These are phyloP conservation scores for Atta cephalotes DNA, from an alignment of 1,140 invertebrate species.

Conservation along the genomic window DNA sequence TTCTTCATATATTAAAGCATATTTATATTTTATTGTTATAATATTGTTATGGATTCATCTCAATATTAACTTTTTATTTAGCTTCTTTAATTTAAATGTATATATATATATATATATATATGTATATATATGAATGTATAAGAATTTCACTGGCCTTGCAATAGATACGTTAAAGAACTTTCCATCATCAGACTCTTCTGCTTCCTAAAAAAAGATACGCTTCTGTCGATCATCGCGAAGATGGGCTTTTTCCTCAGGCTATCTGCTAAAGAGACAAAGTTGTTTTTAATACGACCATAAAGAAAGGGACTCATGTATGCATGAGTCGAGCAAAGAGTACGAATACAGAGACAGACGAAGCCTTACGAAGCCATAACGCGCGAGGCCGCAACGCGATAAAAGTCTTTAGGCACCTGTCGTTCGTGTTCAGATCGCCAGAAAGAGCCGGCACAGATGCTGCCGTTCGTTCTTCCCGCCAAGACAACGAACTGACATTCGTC, in stretches of 20 bases:
- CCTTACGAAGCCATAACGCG: slow-evolving; percentile 60
- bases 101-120: no score
- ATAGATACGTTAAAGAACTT: background rate
- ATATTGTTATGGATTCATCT: background rate
- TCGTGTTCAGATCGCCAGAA: slow-evolving; percentile 50
- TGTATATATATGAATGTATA: background rate
- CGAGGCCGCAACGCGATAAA: slow-evolving; percentile 53
- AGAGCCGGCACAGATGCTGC: slow-evolving; percentile 61
- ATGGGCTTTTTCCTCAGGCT: background rate
- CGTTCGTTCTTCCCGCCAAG: slow-evolving; percentile 51
- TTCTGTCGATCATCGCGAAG: slow-evolving; percentile 1
- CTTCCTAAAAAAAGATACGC: background rate
- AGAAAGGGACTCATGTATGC: slow-evolving; percentile 24
- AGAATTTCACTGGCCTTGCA: background rate
- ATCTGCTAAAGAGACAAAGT: slow-evolving; percentile 40
- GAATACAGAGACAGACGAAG: slow-evolving; percentile 49
- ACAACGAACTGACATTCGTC: slow-evolving; percentile 55
- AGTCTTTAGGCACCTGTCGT: slow-evolving; percentile 66
- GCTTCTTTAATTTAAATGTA: background rate
- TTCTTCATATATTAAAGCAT: background rate
- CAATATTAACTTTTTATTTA: slow-evolving; percentile 5
- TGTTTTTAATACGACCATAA: slow-evolving; percentile 53
- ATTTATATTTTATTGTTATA: background rate
- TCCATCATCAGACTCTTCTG: background rate
- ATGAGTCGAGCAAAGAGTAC: slow-evolving; percentile 25